phyloP scores from a whole-genome alignment of 2,113 vertebrate species.

The Tyrannus savana region DNA sequence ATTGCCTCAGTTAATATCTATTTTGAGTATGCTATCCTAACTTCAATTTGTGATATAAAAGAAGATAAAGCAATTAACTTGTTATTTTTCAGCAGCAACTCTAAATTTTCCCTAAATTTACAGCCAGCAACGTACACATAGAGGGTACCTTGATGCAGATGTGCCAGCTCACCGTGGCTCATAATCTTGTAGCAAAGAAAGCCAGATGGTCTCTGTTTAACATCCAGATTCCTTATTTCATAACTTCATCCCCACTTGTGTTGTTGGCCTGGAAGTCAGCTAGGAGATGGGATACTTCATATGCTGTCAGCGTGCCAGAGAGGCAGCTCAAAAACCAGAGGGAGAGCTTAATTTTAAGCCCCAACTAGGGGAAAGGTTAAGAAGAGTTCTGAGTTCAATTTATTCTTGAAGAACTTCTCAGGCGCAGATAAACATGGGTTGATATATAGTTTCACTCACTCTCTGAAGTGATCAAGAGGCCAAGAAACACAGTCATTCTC shows the following conservation, averaged over 20 bases:
- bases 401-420: constrained; percentile 24
- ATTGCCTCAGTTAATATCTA: background rate
- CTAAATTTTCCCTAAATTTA: background rate
- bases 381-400: constrained; percentile 27
- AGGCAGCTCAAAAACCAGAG: constrained; percentile 37
- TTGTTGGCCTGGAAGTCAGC: constrained; percentile 27
- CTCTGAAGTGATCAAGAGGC: constrained; percentile 22
- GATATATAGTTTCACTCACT: constrained; percentile 16
- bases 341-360: constrained; percentile 40
- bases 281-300: constrained; percentile 20
- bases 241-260: constrained; percentile 20
- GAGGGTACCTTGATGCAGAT: constrained; percentile 2
- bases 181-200: constrained; percentile 15
- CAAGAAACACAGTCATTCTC: constrained; percentile 1
- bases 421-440: constrained; percentile 9
- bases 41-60: background rate
- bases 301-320: background rate
- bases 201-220: constrained; percentile 53
- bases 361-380: constrained; percentile 35
- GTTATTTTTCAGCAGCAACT: background rate
- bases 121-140: background rate
- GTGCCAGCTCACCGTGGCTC: background rate
- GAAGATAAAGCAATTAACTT: background rate
- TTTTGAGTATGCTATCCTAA: background rate
- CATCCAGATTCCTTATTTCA: constrained; percentile 31